A percentile compares a stretch with the other conserved stretches of the same genome.
Conservation (phyloP, 92 coral and sea anemone species). For the Zoanthus gigantus region DNA sequence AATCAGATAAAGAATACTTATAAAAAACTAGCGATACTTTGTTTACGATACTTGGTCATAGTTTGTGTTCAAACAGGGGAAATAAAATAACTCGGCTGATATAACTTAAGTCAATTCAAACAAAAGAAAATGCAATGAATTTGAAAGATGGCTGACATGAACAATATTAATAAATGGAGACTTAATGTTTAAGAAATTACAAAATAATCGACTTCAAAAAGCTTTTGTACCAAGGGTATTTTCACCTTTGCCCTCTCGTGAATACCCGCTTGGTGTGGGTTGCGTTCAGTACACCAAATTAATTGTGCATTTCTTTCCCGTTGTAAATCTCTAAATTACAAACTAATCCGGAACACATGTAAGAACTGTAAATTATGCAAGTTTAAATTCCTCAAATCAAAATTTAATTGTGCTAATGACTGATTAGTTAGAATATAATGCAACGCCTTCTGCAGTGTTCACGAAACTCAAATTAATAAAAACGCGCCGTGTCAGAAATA, state of each 20-base stretch:
- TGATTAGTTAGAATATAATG: slow-evolving; percentile 29
- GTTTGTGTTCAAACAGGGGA: neutral
- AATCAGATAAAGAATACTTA: neutral
- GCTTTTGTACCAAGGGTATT: neutral
- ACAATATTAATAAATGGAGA: neutral
- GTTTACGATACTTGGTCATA: neutral
- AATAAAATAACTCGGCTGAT: neutral
- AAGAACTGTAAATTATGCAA: slow-evolving; percentile 19
- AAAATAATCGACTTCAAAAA: slow-evolving; percentile 39
- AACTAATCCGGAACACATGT: slow-evolving; percentile 39
- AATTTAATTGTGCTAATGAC: slow-evolving; percentile 31
- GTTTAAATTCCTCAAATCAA: slow-evolving; percentile 32
- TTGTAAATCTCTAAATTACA: slow-evolving; percentile 3
- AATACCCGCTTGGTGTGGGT: slow-evolving; percentile 9
- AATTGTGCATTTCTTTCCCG: neutral
- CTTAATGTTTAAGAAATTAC: slow-evolving; percentile 34
- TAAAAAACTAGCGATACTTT: neutral
- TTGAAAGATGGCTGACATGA: neutral
- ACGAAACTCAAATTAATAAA: slow-evolving; percentile 1
- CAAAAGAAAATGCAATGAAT: neutral
- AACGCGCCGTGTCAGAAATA: neutral
- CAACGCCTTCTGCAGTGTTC: neutral
- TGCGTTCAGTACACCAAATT: slow-evolving; percentile 24
- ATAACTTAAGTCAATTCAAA: neutral
- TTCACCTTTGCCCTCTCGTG: slow-evolving; percentile 15